Evolutionary conservation across 2,113 vertebrate species (phyloP), one percentile per base, ranked within the genome.

Genomic region (Ahaetulla prasina): DNA sequence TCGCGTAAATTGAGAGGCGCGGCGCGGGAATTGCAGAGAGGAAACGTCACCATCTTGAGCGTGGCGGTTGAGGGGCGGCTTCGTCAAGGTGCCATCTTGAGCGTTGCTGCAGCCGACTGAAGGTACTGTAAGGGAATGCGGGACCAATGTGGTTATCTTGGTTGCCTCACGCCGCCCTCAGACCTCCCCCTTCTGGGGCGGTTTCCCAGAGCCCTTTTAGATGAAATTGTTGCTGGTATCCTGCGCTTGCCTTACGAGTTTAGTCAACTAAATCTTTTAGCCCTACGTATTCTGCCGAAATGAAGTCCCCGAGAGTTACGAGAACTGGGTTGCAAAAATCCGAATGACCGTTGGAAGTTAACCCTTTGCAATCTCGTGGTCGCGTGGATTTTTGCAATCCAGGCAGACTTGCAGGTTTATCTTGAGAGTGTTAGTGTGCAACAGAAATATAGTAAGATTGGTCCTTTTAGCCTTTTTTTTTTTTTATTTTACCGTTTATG

Each of bases 11-110:
- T 55, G 43, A 60, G 88, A 39, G 45, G 8, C 45, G 12, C 20
- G 14, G 53, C 39, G 4, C 53, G 18, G 60, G 74, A 39, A 30
- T 86, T 54, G 30, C 88, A 10, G 88, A 10, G 88, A 39, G 92
- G 93, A 43, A 95, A 91, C 86, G 87, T 50, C 92, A 95, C 97
- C 97, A 97, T 96, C 10, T 94, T 95, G 88, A 94, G 97, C 95
- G 97, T 95, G 97, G 97, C 97, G 90, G 11, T 52, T 80, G 23
- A 5, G 7, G 12, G 0, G 20, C 50, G 16, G 84, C 10, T 23
- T 25, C 11, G 53, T 60, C 1, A 35, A 35, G 14, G 3, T 27
- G 43, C 90, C 90, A 90, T 52, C 2, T 22, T 49, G 63, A 35
- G 23, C 47, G 23, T 25, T 4, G 68, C n/a, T 43, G 9, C 16